These are phyloP conservation scores for Medauroidea extradentata DNA, from an alignment of 1,140 invertebrate genomes.

Conservation along the genomic window DNA sequence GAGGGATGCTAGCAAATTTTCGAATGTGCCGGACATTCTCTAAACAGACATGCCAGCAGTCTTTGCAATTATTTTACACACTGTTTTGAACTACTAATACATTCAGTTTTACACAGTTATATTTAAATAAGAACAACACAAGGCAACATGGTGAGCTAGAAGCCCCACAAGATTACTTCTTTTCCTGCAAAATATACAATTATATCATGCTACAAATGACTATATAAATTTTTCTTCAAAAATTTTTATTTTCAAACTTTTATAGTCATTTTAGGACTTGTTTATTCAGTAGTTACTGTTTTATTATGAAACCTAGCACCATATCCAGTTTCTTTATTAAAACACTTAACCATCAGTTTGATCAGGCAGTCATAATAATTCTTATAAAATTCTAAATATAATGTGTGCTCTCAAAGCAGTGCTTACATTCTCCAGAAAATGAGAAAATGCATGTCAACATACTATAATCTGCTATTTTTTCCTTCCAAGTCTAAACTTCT, in stretches of 20 bases:
- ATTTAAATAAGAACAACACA: constrained; percentile 10
- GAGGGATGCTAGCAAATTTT: too few species aligned
- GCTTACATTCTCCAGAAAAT: background rate
- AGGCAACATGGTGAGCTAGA: constrained; percentile 11
- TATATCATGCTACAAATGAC: background rate
- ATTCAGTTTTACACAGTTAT: too few species aligned
- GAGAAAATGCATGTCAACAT: background rate
- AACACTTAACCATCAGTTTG: background rate
- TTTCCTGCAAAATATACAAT: background rate
- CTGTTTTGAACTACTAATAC: too few species aligned
- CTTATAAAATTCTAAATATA: constrained; percentile 5
- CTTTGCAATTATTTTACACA: too few species aligned
- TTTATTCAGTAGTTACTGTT: background rate
- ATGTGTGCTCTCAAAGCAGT: constrained; percentile 1
- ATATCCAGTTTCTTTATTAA: background rate
- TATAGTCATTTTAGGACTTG: constrained; percentile 4
- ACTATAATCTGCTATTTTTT: background rate
- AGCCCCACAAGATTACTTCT: background rate
- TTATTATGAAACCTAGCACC: constrained; percentile 10
- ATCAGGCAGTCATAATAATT: background rate
- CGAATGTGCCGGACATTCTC: too few species aligned
- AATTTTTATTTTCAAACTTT: constrained; percentile 1
- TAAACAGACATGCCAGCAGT: too few species aligned
- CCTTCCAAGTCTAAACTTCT: constrained; percentile 4
- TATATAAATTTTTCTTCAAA: constrained; percentile 1